A percentile compares a stretch with the other conserved stretches of the same genome.
These are phyloP conservation scores for Xiphophorus couchianus DNA, from an alignment of 2,113 vertebrate species.

Conservation along the genomic window DNA sequence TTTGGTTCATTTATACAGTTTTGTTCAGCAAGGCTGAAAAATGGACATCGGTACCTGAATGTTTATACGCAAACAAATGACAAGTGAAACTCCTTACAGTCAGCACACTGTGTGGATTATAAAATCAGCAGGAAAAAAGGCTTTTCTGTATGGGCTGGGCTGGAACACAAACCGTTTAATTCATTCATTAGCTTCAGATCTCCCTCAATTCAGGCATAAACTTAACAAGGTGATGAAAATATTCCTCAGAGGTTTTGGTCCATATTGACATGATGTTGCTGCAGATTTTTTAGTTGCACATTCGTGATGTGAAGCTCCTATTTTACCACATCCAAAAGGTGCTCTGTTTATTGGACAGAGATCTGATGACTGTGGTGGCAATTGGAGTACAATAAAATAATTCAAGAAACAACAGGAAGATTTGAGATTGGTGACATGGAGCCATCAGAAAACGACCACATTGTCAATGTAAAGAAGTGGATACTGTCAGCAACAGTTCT, in stretches of 20 bases:
- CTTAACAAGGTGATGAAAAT: too few species aligned
- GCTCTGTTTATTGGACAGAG: background rate
- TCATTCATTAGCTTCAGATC: constrained; percentile 1
- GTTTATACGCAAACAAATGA: constrained; percentile 53
- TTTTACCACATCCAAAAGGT: background rate
- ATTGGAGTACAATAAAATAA: background rate
- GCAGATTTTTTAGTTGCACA: background rate
- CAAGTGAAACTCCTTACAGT: constrained; percentile 22
- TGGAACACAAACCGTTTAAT: constrained; percentile 24
- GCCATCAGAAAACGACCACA: too few species aligned
- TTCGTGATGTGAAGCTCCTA: background rate
- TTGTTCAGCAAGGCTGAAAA: constrained; percentile 40
- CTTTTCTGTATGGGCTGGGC: constrained; percentile 13
- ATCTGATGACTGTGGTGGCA: background rate
- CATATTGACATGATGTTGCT: too few species aligned
- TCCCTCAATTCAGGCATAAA: too few species aligned
- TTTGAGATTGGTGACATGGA: too few species aligned
- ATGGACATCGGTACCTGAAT: constrained; percentile 38
- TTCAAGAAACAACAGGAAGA: background rate
- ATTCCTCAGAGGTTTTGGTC: too few species aligned
- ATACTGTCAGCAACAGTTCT: too few species aligned
- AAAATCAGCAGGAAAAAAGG: constrained; percentile 25
- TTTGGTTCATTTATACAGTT: constrained; percentile 42
- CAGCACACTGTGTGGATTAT: constrained; percentile 34
- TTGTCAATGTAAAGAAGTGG: too few species aligned